Evolutionary conservation across 1,140 invertebrate species (phyloP), one percentile per base, ranked within the genome.

Genomic region (Conus betulinus): DNA sequence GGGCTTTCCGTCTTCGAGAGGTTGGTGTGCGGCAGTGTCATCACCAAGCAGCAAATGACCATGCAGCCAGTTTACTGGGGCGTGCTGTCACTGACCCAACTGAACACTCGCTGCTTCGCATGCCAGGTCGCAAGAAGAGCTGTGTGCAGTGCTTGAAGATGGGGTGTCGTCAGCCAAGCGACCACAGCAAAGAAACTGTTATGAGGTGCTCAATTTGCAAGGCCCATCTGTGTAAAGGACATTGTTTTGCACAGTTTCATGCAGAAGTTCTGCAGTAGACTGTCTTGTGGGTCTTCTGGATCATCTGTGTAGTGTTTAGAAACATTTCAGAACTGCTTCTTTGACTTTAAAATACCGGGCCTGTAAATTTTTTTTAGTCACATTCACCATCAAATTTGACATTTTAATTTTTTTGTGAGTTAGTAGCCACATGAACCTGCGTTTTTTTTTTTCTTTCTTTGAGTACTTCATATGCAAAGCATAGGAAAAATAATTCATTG

Each of bases 221-320:
- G 7, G 76, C 39, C 11, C 76, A 78, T 15, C 25, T 78, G 76
- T 78, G 76, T 25, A 78, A 78, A 39, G 76, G 76, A 6, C 76
- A 39, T 13, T 78, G 76, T 25, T 78, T 78, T 78, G 76, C 76
- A 15, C 76, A 78, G 76, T 78, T 78, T 39, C 76, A 78, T 39
- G 57, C 57, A 11, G 8, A 60, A 15, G 1, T 60, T 15, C 57
- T 60, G 8, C 57, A 60, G 57, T 60, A 15, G 15, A 60, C 57
- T 39, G 39, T 39, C 39, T 39, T 39, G 39, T 39, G 39, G n/a
- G 39, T 39, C 39, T 39, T 39, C 39, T 39, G 39, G 39, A 39
- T 39, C 39, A 39, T 39, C 39, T 39, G 39, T 39, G 39, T 39
- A 39, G 39, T 39, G 39, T 39, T 39, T 39, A 39, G 39, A 39